Percentiles rank a stretch among this genome's conserved stretches.
Conservation (phyloP, 2,797 vertebrate species). For the Anguilla pacifica region DNA sequence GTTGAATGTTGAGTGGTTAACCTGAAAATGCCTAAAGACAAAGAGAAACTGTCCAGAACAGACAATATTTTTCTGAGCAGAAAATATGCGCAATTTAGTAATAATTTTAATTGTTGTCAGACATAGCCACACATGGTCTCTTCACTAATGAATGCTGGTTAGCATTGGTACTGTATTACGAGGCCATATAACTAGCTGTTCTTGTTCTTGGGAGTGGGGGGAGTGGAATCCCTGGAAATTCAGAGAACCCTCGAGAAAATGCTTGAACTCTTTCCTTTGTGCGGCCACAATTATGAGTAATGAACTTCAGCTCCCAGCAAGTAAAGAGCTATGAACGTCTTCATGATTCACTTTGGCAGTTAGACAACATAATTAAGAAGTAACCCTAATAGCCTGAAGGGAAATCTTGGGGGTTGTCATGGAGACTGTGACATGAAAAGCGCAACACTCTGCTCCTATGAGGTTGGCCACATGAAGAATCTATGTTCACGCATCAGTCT, state of each 20-base stretch:
- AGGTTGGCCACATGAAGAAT: neutral
- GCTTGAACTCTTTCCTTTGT: neutral
- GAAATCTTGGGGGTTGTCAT: constrained; percentile 7
- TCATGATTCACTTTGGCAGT: constrained; percentile 1
- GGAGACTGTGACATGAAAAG: constrained; percentile 14
- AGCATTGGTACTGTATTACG: neutral
- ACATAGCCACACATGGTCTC: neutral
- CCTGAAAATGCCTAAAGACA: too few species aligned
- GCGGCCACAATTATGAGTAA: neutral
- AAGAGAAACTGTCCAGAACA: neutral
- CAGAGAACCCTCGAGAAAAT: neutral
- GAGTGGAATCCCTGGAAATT: neutral
- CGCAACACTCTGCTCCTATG: neutral
- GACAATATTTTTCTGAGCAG: too few species aligned
- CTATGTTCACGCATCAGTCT: neutral
- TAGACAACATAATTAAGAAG: constrained; percentile 7
- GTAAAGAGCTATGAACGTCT: neutral
- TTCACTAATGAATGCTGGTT: neutral
- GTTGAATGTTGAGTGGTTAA: too few species aligned
- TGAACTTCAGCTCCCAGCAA: neutral
- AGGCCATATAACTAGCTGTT: neutral
- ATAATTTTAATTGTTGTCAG: neutral
- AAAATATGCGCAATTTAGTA: neutral
- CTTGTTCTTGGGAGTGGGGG: neutral
- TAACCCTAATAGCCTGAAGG: neutral